A percentile compares a stretch with the other conserved stretches of the same genome.
Evolutionary conservation across 2,888 invertebrate genomes (phyloP).

Genomic region (Ophioninae sp.): DNA sequence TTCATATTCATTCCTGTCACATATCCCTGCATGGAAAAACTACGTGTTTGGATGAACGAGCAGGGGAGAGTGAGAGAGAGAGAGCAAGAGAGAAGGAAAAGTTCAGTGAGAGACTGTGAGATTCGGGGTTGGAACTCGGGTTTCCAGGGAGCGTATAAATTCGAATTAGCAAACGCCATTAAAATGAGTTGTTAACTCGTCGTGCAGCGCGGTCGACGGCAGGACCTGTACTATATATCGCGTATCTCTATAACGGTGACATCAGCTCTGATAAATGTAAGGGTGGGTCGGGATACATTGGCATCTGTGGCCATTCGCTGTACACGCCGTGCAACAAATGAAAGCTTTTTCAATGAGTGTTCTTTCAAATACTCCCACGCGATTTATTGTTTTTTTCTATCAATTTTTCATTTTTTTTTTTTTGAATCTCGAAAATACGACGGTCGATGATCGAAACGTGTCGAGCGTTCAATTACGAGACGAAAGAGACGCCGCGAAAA

Average conservation of each 20-base stretch:
- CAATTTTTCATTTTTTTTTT: neutral
- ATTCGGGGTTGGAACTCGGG: conserved; percentile 36
- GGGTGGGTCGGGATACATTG: conserved; percentile 18
- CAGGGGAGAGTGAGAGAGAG: neutral
- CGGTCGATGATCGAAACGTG: no score
- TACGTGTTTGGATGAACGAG: neutral
- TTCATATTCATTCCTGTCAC: conserved; percentile 24
- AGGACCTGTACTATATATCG: conserved; percentile 35
- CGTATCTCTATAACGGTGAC: conserved; percentile 12
- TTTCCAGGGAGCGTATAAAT: conserved; percentile 64
- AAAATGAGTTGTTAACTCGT: conserved; percentile 70
- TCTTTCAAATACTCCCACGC: neutral
- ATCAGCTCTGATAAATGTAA: conserved; percentile 3
- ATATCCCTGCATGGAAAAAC: conserved; percentile 9
- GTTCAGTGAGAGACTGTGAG: conserved; percentile 5
- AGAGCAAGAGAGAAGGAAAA: conserved; percentile 13
- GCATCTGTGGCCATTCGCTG: neutral
- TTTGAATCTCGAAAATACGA: neutral
- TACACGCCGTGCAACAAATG: neutral
- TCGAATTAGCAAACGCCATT: conserved; percentile 69
- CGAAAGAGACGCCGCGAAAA: no score
- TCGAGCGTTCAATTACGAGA: no score
- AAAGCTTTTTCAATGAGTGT: neutral
- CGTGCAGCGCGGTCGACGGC: conserved; percentile 40
- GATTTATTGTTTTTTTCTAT: neutral